A percentile compares a stretch with the other conserved stretches of the same genome.
Conservation (phyloP, 2,797 vertebrate species). For the Cossypha polioptera region DNA sequence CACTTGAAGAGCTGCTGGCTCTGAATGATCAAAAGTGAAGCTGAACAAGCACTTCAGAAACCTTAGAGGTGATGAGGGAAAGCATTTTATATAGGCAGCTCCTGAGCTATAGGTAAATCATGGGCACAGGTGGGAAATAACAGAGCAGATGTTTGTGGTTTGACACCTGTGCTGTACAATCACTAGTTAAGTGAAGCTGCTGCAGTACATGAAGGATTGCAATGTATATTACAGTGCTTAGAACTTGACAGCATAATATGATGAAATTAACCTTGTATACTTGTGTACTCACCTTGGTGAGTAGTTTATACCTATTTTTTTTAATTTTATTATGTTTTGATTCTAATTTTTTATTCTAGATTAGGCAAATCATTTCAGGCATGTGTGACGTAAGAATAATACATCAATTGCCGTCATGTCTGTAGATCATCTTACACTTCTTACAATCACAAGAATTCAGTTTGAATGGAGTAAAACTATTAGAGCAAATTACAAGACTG, state of each 20-base stretch:
- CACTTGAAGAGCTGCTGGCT: background rate
- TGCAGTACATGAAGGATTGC: background rate
- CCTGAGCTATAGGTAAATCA: background rate
- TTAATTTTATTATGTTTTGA: background rate
- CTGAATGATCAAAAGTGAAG: background rate
- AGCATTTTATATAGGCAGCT: background rate
- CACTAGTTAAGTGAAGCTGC: background rate
- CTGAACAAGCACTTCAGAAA: background rate
- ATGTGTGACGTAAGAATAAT: background rate
- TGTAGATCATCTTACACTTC: background rate
- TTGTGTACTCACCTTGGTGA: background rate
- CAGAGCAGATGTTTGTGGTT: background rate
- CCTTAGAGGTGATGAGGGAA: background rate
- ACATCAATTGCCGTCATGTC: background rate
- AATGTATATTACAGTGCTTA: background rate
- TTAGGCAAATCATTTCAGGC: background rate
- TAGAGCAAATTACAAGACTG: background rate
- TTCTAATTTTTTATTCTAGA: background rate
- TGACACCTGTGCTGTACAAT: rapidly evolving
- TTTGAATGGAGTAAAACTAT: background rate
- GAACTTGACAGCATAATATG: background rate
- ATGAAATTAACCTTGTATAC: background rate
- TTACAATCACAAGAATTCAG: background rate
- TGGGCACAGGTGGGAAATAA: background rate
- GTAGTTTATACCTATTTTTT: background rate